Conservation (phyloP, 2,888 invertebrate species). For the Eulithis prunata region DNA sequence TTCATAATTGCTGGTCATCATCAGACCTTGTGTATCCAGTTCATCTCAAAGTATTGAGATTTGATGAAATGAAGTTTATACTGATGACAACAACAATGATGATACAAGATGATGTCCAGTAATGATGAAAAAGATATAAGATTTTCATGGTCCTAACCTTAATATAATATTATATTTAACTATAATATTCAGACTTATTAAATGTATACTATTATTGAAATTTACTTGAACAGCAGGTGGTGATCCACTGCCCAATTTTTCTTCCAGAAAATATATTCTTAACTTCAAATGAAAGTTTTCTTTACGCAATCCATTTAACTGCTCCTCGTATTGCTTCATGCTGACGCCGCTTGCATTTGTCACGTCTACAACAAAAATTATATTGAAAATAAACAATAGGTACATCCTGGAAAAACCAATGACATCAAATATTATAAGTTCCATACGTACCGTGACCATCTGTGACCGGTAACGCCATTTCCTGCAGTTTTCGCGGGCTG, state of each 20-base stretch:
- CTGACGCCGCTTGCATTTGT: constrained; percentile 86
- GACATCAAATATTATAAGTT: neutral
- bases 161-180: too few relatives aligned
- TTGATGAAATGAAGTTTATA: too few relatives aligned
- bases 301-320: constrained; percentile 91
- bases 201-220: neutral
- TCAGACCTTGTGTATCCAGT: too few relatives aligned
- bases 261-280: constrained; percentile 95
- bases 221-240: constrained; percentile 87
- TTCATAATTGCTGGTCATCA: too few relatives aligned
- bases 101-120: too few relatives aligned
- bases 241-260: constrained; percentile 88
- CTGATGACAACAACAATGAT: too few relatives aligned
- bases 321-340: constrained; percentile 96
- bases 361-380: constrained; percentile 51
- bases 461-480: constrained; percentile 83
- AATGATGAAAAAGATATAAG: too few relatives aligned
- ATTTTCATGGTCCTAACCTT: too few relatives aligned
- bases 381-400: neutral
- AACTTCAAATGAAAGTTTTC: constrained; percentile 97
- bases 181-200: too few relatives aligned
- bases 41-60: too few relatives aligned
- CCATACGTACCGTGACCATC: constrained; percentile 74
- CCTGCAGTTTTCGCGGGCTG: constrained; percentile 88
- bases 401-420: too few relatives aligned